Conservation (phyloP, 2,113 vertebrate genomes). For the Coptodon bakossiorum region DNA sequence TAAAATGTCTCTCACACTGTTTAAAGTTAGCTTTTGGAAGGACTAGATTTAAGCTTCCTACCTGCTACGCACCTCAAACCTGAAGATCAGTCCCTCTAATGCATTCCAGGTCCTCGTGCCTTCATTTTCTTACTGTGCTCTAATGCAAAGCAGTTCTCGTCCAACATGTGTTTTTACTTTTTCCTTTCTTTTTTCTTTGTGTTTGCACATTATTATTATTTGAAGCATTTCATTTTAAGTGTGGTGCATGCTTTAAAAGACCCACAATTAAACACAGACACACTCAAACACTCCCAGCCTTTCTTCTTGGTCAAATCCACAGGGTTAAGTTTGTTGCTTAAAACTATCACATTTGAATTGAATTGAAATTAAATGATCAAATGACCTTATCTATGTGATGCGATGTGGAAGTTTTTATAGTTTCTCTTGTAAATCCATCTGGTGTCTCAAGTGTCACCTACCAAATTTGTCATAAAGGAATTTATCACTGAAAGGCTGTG, state of each 20-base stretch:
- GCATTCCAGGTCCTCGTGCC: constrained; percentile 8
- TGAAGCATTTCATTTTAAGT: background rate
- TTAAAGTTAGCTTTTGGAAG: background rate
- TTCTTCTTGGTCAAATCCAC: background rate
- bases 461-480: background rate
- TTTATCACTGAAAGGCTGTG: background rate
- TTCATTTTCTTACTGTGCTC: background rate
- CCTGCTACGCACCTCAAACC: background rate
- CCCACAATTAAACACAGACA: background rate
- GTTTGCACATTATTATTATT: constrained; percentile 10
- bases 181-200: background rate
- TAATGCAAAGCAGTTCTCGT: constrained; percentile 32
- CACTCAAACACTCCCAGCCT: background rate
- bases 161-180: background rate
- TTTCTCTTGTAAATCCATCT: background rate
- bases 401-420: background rate
- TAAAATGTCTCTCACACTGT: background rate
- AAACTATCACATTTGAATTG: fast-evolving
- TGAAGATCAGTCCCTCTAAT: constrained; percentile 1
- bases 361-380: background rate
- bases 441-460: background rate
- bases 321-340: background rate
- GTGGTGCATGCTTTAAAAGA: background rate
- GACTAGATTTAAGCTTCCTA: background rate
- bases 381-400: background rate